These are phyloP conservation scores for Noctua janthina DNA, from an alignment of 2,888 invertebrate genomes.

Conservation along the genomic window DNA sequence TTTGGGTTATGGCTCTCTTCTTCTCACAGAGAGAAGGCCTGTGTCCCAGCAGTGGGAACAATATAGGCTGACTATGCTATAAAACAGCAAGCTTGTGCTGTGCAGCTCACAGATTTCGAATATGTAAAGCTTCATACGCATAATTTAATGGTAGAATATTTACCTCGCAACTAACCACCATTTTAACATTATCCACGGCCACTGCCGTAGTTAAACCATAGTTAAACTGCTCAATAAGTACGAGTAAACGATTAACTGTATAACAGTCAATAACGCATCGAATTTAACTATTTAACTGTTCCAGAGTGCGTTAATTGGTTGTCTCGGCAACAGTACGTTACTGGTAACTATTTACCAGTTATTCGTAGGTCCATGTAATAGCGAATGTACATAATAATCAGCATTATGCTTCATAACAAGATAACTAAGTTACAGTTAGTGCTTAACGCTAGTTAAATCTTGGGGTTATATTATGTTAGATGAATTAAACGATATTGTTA, in stretches of 20 bases:
- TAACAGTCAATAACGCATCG: constrained; percentile 36
- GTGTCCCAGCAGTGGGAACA: not conserved
- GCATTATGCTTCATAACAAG: constrained; percentile 10
- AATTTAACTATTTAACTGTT: constrained; percentile 36
- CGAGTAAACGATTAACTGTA: constrained; percentile 27
- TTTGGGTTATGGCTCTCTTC: not conserved
- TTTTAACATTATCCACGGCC: not conserved
- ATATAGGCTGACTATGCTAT: not conserved
- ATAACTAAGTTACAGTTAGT: constrained; percentile 14
- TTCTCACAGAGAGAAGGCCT: not conserved
- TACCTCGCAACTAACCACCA: not conserved
- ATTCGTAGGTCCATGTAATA: constrained; percentile 25
- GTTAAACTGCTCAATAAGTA: constrained; percentile 17
- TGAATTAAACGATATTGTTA: constrained; percentile 2
- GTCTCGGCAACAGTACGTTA: constrained; percentile 26
- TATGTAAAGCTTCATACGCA: not conserved
- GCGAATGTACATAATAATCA: constrained; percentile 19
- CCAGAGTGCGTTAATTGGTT: constrained; percentile 10
- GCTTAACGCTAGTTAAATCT: not conserved
- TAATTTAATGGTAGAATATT: not conserved
- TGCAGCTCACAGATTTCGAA: not conserved
- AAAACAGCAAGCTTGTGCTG: not conserved
- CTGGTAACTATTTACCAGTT: constrained; percentile 11
- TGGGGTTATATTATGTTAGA: not conserved
- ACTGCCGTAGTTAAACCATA: constrained; percentile 11